Percentiles rank a stretch among this genome's conserved stretches.
phyloP scores from a whole-genome alignment of 2,888 invertebrate genomes.

The Tenthredo mesomela region DNA sequence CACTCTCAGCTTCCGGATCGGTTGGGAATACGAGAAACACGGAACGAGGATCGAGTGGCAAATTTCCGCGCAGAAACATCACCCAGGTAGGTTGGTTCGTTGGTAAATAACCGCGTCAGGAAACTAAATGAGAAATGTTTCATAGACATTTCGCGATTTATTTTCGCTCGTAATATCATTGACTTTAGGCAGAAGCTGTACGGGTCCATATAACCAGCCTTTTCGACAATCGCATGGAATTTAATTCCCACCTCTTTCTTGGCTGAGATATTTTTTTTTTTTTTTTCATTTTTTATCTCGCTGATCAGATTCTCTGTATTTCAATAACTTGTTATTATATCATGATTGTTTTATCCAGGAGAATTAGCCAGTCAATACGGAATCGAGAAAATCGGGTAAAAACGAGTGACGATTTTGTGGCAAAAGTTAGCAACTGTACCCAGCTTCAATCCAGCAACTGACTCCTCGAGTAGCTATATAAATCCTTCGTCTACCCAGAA shows the following conservation, averaged over 20 bases:
- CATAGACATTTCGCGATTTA: conserved; percentile 19
- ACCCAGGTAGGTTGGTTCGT: conserved; percentile 3
- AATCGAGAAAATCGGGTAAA: neutral
- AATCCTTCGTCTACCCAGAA: neutral
- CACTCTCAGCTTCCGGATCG: conserved; percentile 46
- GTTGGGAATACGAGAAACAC: conserved; percentile 24
- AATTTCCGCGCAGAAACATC: conserved; percentile 20
- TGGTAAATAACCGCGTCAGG: neutral
- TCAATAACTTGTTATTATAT: too few relatives aligned
- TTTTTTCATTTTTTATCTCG: too few relatives aligned
- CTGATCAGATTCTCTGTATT: too few relatives aligned
- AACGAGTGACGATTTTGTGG: neutral
- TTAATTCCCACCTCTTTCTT: too few relatives aligned
- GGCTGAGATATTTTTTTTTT: too few relatives aligned
- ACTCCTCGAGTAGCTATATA: conserved; percentile 17
- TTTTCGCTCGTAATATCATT: neutral
- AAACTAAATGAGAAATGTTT: conserved; percentile 20
- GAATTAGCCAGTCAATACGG: neutral
- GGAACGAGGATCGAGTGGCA: conserved; percentile 29
- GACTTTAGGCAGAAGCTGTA: neutral
- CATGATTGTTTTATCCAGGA: too few relatives aligned
- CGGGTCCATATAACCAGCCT: neutral
- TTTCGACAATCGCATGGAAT: neutral
- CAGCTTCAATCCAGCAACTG: neutral
- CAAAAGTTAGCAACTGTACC: neutral